Percentiles rank a stretch among this genome's conserved stretches.
phyloP scores from a whole-genome alignment of 2,888 invertebrate genomes.

The Cryptus armator region DNA sequence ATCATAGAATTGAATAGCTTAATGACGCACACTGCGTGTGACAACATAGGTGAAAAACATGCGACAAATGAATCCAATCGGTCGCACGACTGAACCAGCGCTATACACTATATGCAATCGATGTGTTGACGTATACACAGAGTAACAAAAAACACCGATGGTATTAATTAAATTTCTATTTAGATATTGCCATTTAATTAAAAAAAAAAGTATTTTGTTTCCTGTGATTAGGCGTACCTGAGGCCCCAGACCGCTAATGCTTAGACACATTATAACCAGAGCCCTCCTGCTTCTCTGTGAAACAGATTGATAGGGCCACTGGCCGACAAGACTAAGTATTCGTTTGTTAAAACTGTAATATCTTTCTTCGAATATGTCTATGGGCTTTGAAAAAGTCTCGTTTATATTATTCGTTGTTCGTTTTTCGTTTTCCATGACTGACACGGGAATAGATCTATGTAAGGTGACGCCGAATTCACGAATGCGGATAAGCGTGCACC shows the following conservation, averaged over 20 bases:
- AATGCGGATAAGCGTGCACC: too few relatives aligned
- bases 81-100: background rate
- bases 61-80: background rate
- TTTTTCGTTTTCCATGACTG: background rate
- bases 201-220: too few relatives aligned
- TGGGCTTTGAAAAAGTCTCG: background rate
- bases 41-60: background rate
- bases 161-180: background rate
- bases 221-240: background rate
- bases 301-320: slow-evolving; percentile 12
- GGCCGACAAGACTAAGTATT: background rate
- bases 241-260: background rate
- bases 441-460: too few relatives aligned
- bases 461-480: too few relatives aligned
- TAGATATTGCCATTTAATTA: too few relatives aligned
- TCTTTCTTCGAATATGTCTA: background rate
- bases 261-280: background rate
- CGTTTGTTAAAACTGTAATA: background rate
- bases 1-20: background rate
- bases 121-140: background rate
- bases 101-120: background rate
- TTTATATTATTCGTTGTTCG: background rate
- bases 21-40: background rate
- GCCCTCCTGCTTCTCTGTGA: background rate
- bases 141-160: background rate